Conservation (phyloP, 2,797 vertebrate genomes). For the Helarctos malayanus region DNA sequence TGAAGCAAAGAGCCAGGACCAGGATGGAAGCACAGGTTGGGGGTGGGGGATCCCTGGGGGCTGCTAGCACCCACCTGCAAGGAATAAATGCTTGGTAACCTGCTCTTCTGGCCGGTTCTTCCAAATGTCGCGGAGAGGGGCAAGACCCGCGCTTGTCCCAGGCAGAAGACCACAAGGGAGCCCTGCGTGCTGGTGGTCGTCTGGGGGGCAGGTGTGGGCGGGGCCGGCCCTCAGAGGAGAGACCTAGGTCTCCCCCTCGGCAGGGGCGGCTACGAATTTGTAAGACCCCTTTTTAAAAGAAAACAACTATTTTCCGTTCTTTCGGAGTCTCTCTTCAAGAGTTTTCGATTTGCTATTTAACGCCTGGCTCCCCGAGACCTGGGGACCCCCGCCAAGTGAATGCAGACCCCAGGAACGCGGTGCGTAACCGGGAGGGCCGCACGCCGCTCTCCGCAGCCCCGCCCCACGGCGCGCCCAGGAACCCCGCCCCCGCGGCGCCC, state of each 20-base stretch:
- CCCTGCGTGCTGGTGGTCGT: not conserved
- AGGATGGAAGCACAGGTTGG: not conserved
- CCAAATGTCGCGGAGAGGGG: not conserved
- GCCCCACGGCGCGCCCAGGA: not conserved
- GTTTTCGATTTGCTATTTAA: not conserved
- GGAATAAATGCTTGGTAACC: not conserved
- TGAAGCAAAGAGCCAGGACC: not conserved
- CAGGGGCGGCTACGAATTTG: accelerated
- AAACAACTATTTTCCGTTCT: not conserved
- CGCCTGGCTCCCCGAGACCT: not conserved
- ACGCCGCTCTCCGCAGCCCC: no score
- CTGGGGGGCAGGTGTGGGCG: no score
- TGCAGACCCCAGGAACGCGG: not conserved
- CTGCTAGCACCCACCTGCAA: no score
- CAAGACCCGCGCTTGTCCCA: not conserved
- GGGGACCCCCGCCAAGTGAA: not conserved
- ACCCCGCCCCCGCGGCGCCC: no score
- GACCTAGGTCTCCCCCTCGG: not conserved
- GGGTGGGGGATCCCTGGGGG: not conserved
- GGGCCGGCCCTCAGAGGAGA: not conserved
- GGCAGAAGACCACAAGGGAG: not conserved
- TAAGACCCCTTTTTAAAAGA: not conserved
- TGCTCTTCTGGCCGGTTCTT: no score
- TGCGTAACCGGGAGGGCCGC: not conserved
- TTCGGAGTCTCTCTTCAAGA: not conserved